Evolutionary conservation across 2,797 vertebrate genomes (phyloP), one percentile per base, ranked within the genome.

Genomic region (Ptychadena robeensis): DNA sequence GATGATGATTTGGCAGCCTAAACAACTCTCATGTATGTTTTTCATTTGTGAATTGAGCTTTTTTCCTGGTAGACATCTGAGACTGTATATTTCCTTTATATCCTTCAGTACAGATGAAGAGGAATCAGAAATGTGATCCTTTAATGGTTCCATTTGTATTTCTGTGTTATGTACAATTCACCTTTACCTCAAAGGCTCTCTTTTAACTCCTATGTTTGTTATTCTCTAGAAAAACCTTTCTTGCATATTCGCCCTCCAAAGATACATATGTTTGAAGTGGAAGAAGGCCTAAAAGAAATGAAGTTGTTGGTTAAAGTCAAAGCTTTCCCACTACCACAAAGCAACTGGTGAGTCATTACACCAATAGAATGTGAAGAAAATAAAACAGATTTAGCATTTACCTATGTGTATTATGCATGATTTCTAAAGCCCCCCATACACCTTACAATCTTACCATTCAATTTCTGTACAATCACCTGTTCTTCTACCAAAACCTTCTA

Each of bases 161-260:
- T 30, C 11, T 73, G 1, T 31, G 2, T 59, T 5, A 4, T 6
- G n/a, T 2, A 40, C 59, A 31, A 15, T 57, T n/a, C 11, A 73
- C 18, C 15, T 72, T 25, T 30, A n/a, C 9, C 30, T 34, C 0
- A 75, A 34, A 32, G 11, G 15, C n/a, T 25, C 12, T 44, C 12
- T 53, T 30, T n/a, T 7, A 53, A 18, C 22, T 15, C 4, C 25
- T 59, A 66, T 44, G 37, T 25, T 63, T 63, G 32, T 66, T 73
- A 87, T 83, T 38, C 90, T 90, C 67, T 90, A 98, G 97, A 96
- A 70, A 94, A 94, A 86, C 92, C 96, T 40, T 97, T 93, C 89
- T 81, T 98, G 32, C 92, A 87, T 0, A 79, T 95, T 25, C 90
- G 89, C 9, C 89, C 93, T 82, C 95, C 83, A 86, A 88, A 87